Conservation (phyloP, 2,888 invertebrate species). For the Oxyteleia sp. region DNA sequence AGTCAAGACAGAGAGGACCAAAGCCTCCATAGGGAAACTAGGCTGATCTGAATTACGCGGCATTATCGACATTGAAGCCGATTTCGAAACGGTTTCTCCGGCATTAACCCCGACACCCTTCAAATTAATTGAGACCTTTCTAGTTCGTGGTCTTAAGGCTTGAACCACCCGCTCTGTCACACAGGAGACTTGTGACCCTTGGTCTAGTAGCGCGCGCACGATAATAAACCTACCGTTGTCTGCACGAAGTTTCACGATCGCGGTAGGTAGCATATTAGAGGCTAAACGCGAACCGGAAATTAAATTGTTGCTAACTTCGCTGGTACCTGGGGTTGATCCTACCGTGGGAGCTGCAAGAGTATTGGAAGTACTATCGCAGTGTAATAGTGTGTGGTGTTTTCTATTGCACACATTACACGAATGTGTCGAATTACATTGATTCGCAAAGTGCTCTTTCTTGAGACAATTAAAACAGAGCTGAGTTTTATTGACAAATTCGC, state of each 20-base stretch:
- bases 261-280: not conserved
- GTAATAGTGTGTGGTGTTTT: constrained; percentile 16
- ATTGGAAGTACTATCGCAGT: not conserved
- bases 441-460: not conserved
- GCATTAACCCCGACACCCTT: not conserved
- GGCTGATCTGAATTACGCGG: not conserved
- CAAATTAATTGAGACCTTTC: not conserved
- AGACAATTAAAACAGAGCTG: constrained; percentile 25
- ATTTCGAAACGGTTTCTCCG: not conserved
- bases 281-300: not conserved
- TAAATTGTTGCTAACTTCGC: not conserved
- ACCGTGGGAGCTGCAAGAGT: not conserved
- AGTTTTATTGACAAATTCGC: not conserved
- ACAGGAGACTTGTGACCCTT: constrained; percentile 16
- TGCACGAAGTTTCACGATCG: not conserved
- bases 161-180: not conserved
- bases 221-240: not conserved
- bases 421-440: not conserved
- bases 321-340: not conserved
- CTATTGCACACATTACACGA: constrained; percentile 1
- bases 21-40: not conserved
- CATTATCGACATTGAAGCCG: not conserved
- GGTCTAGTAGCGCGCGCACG: not conserved
- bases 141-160: not conserved
- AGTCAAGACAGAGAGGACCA: constrained; percentile 7